Evolutionary conservation across 2,888 invertebrate genomes (phyloP).

Genomic region (Lasioglossum vierecki): DNA sequence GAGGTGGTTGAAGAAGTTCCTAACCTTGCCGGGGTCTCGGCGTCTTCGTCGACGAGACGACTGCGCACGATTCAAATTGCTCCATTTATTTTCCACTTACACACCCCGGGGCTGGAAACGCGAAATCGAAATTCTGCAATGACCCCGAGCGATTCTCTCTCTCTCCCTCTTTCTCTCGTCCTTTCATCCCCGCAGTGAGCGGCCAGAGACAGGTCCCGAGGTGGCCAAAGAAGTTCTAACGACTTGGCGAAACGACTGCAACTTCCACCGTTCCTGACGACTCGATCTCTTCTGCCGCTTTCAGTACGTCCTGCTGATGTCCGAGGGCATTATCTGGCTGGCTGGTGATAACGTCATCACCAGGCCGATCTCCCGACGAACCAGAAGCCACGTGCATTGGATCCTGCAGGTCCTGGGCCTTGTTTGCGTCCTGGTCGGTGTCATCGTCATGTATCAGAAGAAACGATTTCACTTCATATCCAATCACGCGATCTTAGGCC

Average conservation of each 20-base stretch:
- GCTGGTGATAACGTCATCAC: constrained; percentile 74
- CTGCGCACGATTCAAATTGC: constrained; percentile 47
- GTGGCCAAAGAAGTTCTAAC: constrained; percentile 64
- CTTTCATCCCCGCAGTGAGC: neutral
- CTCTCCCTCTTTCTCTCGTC: neutral
- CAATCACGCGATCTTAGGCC: constrained; percentile 75
- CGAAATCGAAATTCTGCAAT: constrained; percentile 55
- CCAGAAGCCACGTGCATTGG: constrained; percentile 84
- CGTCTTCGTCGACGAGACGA: constrained; percentile 2
- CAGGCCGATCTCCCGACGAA: constrained; percentile 67
- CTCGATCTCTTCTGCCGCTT: constrained; percentile 57
- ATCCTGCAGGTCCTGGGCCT: constrained; percentile 85
- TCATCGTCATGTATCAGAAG: constrained; percentile 82
- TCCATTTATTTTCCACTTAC: constrained; percentile 48
- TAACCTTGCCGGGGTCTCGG: constrained; percentile 33
- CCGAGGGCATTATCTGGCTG: constrained; percentile 76
- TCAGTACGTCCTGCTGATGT: constrained; percentile 80
- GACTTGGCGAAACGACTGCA: constrained; percentile 48
- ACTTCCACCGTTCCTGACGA: constrained; percentile 44
- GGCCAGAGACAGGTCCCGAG: constrained; percentile 20
- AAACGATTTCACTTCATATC: constrained; percentile 79
- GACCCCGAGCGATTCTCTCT: constrained; percentile 7
- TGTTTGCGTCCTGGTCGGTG: constrained; percentile 85
- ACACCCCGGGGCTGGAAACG: constrained; percentile 8
- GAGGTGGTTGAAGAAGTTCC: constrained; percentile 10